A percentile compares a stretch with the other conserved stretches of the same genome.
phyloP scores from a whole-genome alignment of 1,140 invertebrate species.

The Mesaphorura yosii region DNA sequence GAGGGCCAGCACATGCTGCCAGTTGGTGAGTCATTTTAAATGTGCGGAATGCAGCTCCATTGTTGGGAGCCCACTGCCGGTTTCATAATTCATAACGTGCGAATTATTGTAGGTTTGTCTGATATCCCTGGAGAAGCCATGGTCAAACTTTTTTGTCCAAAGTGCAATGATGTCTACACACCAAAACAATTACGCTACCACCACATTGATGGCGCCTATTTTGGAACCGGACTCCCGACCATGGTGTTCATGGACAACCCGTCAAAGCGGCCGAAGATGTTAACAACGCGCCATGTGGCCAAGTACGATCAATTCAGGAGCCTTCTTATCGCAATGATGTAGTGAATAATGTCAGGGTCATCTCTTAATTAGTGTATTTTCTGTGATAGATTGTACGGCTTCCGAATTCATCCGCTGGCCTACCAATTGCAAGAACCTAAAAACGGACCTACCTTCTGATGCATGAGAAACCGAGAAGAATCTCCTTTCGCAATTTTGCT shows the following conservation, averaged over 20 bases:
- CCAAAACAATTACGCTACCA: conserved; percentile 98
- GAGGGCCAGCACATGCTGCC: neutral
- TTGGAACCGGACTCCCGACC: conserved; percentile 98
- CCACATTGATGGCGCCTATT: conserved; percentile 99
- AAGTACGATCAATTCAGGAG: conserved; percentile 50
- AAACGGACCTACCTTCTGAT: no score
- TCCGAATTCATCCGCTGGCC: conserved; percentile 97
- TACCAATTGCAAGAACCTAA: conserved; percentile 96
- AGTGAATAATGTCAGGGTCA: neutral
- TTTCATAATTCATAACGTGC: no score
- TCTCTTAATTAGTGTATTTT: conserved; percentile 17
- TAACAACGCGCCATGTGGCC: conserved; percentile 93
- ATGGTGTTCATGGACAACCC: conserved; percentile 99
- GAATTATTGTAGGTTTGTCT: conserved; percentile 62
- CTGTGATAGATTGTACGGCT: conserved; percentile 85
- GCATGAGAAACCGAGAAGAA: no score
- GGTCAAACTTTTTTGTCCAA: conserved; percentile 99
- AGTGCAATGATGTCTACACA: conserved; percentile 97
- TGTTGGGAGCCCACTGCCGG: no score
- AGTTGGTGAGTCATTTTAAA: neutral
- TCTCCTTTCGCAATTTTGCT: no score
- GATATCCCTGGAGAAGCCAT: conserved; percentile 98
- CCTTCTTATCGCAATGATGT: no score
- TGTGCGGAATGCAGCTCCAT: no score
- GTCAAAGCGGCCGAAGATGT: conserved; percentile 92